Percentiles rank a stretch among this genome's conserved stretches.
These are phyloP conservation scores for Neosilurus mollespiculum DNA, from an alignment of 2,797 vertebrate species.

Conservation along the genomic window DNA sequence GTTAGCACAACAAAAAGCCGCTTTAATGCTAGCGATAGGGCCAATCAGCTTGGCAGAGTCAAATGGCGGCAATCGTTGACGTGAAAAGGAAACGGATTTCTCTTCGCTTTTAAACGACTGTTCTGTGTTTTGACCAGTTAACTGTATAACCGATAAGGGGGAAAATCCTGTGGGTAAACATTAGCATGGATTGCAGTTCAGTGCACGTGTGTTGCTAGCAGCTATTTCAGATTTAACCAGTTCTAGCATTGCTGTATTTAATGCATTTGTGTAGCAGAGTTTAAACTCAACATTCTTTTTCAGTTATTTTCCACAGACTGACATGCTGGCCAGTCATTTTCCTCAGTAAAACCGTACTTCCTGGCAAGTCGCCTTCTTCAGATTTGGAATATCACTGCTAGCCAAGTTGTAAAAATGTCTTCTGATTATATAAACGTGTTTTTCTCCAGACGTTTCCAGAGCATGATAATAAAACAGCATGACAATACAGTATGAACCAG, in stretches of 20 bases:
- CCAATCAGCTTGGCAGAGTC: constrained; percentile 69
- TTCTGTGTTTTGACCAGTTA: not conserved
- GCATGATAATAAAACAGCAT: not conserved
- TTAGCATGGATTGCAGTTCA: not conserved
- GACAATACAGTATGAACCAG: not conserved
- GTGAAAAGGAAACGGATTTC: not conserved
- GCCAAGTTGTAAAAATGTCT: not conserved
- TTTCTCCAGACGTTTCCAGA: not conserved
- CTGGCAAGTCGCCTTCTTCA: not conserved
- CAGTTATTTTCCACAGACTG: not conserved
- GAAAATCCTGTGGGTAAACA: not conserved
- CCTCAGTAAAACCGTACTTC: not conserved
- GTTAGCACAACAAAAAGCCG: constrained; percentile 79
- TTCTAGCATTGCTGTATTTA: not conserved
- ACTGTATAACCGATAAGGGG: not conserved
- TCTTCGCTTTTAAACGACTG: not conserved
- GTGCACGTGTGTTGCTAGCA: not conserved
- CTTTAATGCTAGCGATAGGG: constrained; percentile 79
- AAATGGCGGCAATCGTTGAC: not conserved
- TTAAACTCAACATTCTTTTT: not conserved
- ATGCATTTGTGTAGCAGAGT: not conserved
- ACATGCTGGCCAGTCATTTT: not conserved
- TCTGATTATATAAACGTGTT: not conserved
- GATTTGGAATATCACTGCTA: not conserved
- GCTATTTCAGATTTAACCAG: not conserved